A percentile compares a stretch with the other conserved stretches of the same genome.
phyloP scores from a whole-genome alignment of 2,888 invertebrate genomes.

The Agriopis aurantiaria region DNA sequence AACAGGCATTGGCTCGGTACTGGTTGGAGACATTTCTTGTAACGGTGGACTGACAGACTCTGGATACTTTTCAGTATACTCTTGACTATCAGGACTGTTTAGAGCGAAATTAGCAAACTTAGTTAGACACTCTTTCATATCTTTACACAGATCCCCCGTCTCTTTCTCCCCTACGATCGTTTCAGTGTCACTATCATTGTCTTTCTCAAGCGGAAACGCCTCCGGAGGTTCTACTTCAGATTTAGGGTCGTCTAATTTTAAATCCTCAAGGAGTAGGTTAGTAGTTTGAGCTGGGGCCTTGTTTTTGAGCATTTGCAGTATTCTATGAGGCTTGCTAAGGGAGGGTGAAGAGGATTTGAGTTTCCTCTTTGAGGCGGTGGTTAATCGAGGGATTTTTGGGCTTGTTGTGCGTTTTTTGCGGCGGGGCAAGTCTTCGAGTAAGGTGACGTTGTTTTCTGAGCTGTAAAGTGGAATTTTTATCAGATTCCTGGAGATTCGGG shows the following conservation, averaged over 20 bases:
- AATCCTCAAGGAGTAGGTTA: constrained; percentile 50
- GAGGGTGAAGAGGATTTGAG: constrained; percentile 64
- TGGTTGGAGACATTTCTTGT: constrained; percentile 78
- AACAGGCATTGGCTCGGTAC: constrained; percentile 67
- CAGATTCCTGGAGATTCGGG: too few relatives aligned
- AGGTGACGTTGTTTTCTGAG: constrained; percentile 66
- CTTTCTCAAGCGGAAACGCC: constrained; percentile 71
- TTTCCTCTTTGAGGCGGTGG: constrained; percentile 70
- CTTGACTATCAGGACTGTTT: constrained; percentile 54
- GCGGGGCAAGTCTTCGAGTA: constrained; percentile 69
- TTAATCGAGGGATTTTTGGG: constrained; percentile 62
- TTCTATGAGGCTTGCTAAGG: constrained; percentile 65
- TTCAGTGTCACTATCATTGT: constrained; percentile 69
- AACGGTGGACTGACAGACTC: constrained; percentile 79
- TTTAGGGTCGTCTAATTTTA: constrained; percentile 47
- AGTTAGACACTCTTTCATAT: constrained; percentile 77
- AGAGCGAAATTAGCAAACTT: constrained; percentile 76
- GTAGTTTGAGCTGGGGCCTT: constrained; percentile 62
- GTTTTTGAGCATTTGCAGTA: constrained; percentile 74
- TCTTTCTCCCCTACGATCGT: constrained; percentile 72
- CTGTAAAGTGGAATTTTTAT: constrained; percentile 48
- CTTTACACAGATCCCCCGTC: constrained; percentile 61
- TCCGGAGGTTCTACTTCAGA: constrained; percentile 72
- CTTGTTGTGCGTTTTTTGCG: constrained; percentile 65
- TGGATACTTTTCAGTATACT: constrained; percentile 60